A percentile compares a stretch with the other conserved stretches of the same genome.
Conservation (phyloP, 2,797 vertebrate genomes). For the Luscinia luscinia region DNA sequence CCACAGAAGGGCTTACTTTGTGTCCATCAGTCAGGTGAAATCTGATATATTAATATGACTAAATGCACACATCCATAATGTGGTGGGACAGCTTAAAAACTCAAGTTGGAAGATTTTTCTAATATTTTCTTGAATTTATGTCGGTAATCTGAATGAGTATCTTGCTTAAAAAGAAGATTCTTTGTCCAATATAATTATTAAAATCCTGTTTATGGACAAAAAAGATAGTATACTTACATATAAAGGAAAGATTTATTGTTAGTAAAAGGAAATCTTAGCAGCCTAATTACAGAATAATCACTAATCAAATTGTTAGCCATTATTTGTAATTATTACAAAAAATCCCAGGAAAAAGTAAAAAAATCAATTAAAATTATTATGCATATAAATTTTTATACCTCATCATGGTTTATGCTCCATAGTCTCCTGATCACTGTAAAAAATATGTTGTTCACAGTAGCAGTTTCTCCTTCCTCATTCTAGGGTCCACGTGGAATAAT, state of each 20-base stretch:
- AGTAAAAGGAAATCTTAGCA: not conserved
- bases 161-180: not conserved
- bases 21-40: not conserved
- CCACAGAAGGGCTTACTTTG: not conserved
- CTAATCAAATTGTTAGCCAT: not conserved
- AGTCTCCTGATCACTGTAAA: not conserved
- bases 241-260: not conserved
- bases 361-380: not conserved
- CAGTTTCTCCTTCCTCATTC: not conserved
- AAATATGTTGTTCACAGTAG: rapidly evolving
- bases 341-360: not conserved
- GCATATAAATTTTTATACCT: not conserved
- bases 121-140: not conserved
- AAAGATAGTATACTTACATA: not conserved
- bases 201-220: not conserved
- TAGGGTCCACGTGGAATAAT: not conserved
- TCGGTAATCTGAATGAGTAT: not conserved
- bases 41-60: not conserved
- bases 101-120: not conserved
- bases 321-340: not conserved
- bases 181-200: not conserved
- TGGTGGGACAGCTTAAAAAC: not conserved
- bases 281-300: not conserved
- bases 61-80: not conserved
- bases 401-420: not conserved